Evolutionary conservation across 2,797 vertebrate species (phyloP).

Genomic region (Thripadectes ignobilis): DNA sequence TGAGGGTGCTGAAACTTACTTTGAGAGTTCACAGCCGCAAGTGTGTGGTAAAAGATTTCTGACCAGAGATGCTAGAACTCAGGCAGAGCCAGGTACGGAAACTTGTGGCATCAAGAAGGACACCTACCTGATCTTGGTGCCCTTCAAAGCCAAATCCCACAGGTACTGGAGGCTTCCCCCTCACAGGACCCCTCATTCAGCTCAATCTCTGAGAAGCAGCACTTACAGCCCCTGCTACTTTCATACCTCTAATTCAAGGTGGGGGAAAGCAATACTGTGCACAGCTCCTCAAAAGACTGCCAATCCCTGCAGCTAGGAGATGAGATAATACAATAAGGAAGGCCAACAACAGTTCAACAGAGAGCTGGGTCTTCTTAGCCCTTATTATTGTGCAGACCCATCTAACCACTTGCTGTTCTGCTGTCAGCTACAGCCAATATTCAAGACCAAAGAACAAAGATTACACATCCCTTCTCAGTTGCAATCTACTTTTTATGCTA

Average conservation of each 20-base stretch:
- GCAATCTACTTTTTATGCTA: not conserved
- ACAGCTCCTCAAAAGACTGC: not conserved
- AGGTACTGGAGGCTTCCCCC: not conserved
- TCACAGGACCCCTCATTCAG: not conserved
- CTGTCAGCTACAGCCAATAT: not conserved
- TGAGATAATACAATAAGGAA: slow-evolving; percentile 9
- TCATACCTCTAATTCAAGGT: not conserved
- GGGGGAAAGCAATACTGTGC: not conserved
- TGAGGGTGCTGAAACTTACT: not conserved
- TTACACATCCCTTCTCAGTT: not conserved
- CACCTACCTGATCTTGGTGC: not conserved
- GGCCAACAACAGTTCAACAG: slow-evolving; percentile 9
- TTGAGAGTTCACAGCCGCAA: not conserved
- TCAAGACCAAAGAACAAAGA: not conserved
- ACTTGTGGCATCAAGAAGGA: not conserved
- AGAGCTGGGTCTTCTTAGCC: not conserved
- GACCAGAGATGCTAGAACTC: not conserved
- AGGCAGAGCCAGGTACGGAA: not conserved
- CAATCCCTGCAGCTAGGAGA: not conserved
- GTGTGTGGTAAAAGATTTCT: not conserved
- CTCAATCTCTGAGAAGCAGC: not conserved
- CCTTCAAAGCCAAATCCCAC: not conserved
- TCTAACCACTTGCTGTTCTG: not conserved
- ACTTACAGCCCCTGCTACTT: not conserved
- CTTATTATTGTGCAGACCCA: not conserved